Conservation (phyloP, 2,113 vertebrate species). For the Regulus satrapa region DNA sequence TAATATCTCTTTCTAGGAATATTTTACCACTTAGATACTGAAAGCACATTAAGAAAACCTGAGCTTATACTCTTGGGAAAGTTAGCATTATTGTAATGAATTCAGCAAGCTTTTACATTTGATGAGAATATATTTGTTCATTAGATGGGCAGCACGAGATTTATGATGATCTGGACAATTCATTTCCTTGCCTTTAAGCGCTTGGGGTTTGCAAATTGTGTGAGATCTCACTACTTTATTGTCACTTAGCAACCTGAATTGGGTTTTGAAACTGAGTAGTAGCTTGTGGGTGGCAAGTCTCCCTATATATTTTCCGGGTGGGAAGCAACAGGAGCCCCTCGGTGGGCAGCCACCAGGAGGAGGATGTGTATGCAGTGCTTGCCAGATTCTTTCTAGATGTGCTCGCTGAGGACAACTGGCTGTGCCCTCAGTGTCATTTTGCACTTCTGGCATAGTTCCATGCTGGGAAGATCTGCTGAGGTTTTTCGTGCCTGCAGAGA, state of each 20-base stretch:
- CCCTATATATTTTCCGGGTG: neutral
- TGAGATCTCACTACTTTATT: neutral
- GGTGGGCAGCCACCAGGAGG: neutral
- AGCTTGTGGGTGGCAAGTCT: neutral
- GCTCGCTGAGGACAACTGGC: neutral
- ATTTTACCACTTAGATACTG: neutral
- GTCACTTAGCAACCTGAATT: constrained; percentile 57
- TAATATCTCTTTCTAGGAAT: neutral
- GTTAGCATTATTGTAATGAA: neutral
- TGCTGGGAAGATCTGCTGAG: constrained; percentile 30
- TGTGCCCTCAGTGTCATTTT: neutral
- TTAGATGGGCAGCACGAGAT: neutral
- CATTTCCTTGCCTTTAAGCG: neutral
- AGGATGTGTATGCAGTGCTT: neutral
- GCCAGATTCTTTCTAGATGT: neutral
- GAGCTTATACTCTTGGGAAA: neutral
- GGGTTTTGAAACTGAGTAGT: neutral
- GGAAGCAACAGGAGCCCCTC: neutral
- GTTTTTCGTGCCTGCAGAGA: constrained; percentile 39
- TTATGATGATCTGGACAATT: neutral
- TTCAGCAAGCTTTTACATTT: neutral
- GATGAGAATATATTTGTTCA: constrained; percentile 36
- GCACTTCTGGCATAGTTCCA: neutral
- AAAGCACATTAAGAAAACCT: neutral
- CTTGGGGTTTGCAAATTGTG: constrained; percentile 14